Base-by-base conservation (phyloP, 2,888 invertebrate species). In the Atethmia centrago region DNA sequence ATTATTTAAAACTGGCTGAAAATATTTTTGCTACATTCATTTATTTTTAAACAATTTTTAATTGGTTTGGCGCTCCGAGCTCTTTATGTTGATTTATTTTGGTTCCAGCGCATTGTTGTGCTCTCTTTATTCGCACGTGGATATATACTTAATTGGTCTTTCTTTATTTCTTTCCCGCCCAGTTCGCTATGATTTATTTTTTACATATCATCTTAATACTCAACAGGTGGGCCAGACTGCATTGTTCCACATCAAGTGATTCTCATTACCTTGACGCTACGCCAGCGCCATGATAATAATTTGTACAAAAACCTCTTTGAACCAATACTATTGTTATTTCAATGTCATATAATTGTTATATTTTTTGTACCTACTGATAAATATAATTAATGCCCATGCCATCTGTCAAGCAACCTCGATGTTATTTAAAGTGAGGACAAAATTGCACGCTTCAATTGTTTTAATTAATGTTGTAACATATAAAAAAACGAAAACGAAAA, bases 331-430 rank as follows among this genome's bases (percentile, higher is more conserved):
- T 92, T 92, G 90, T 91, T 77, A 82, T 79, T 85, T 87, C 92
- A 92, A 92, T 92, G 93, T 87, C 91, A 88, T 66, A 78, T 73
- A 79, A 84, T 83, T 85, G 79, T 83, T 85, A 87, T 87, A 81
- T 85, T 90, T 90, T 90, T 91, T 92, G 84, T 79, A 58, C 42
- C 14, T 21, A 31, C 16, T 71, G 67, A 83, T 80, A 83, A 85
- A 86, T 79, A 77, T 85, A 81, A 88, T 87, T 86, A 84, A 82
- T 59, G 79, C 76, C 80, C 83, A 80, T 86, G 77, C 51, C 72
- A 74, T 75, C 80, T 71, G 58, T 77, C 69, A 45, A 73, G 42
- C 71, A 82, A 77, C 87, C 86, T 83, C 85, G 85, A 84, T 86
- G 61, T 67, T 67, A 77, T 79, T 78, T 71, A 8, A 69, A 73